Conservation (phyloP, 92 coral and sea anemone genomes). For the Porites lobata region DNA sequence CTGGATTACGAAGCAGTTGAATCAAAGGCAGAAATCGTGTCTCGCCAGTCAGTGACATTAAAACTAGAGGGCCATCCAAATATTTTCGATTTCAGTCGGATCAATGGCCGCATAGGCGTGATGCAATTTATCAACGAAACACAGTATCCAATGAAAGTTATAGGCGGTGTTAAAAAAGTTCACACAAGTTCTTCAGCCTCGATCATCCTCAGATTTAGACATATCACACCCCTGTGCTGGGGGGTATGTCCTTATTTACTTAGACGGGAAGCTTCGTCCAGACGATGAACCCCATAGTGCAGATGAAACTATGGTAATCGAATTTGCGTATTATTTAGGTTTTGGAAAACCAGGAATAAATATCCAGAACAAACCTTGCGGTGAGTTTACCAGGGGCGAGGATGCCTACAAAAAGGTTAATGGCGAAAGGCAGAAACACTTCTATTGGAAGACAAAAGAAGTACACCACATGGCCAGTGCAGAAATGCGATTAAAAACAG, state of each 20-base stretch:
- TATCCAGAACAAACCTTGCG: slow-evolving; percentile 34
- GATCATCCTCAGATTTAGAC: neutral
- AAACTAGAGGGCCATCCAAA: neutral
- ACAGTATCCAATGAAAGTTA: slow-evolving; percentile 19
- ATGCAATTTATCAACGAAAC: slow-evolving; percentile 40
- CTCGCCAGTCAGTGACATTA: slow-evolving; percentile 1
- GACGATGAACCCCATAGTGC: neutral
- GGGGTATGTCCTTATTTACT: slow-evolving; percentile 21
- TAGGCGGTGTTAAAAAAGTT: slow-evolving; percentile 10
- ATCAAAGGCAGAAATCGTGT: slow-evolving; percentile 5
- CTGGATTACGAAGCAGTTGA: neutral
- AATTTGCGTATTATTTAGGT: slow-evolving; percentile 16
- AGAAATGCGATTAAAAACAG: neutral
- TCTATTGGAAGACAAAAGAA: neutral
- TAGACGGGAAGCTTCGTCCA: neutral
- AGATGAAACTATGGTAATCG: neutral
- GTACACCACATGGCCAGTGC: slow-evolving; percentile 16
- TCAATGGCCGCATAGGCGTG: neutral
- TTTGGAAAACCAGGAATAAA: neutral
- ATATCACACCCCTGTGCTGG: neutral
- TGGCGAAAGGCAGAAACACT: neutral
- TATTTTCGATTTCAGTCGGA: neutral
- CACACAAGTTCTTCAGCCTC: slow-evolving; percentile 15
- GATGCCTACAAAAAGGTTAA: slow-evolving; percentile 24
- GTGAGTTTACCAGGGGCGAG: slow-evolving; percentile 5